A percentile compares a stretch with the other conserved stretches of the same genome.
Evolutionary conservation across 2,888 invertebrate species (phyloP).

Genomic region (Chloromyia formosa): DNA sequence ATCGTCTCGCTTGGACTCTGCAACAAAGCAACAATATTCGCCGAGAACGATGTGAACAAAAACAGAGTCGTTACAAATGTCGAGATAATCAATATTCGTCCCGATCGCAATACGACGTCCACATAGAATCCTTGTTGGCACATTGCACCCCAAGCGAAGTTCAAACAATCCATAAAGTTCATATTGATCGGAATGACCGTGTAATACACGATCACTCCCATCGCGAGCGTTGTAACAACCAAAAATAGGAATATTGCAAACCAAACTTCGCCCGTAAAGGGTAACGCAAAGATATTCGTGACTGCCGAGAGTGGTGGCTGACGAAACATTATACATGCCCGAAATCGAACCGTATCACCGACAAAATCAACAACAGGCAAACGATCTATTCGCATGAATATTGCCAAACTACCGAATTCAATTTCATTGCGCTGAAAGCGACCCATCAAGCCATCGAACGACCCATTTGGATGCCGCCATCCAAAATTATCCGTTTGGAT

Average conservation of each 20-base stretch:
- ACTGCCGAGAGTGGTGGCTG: conserved; percentile 71
- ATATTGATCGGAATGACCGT: conserved; percentile 56
- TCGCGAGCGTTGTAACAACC: conserved; percentile 56
- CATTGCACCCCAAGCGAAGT: conserved; percentile 68
- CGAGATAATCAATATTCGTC: conserved; percentile 68
- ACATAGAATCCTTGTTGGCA: conserved; percentile 71
- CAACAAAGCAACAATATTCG: conserved; percentile 71
- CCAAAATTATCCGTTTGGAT: conserved; percentile 66
- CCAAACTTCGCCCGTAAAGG: conserved; percentile 70
- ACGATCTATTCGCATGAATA: conserved; percentile 70
- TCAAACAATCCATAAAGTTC: conserved; percentile 64
- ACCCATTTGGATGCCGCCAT: conserved; percentile 68
- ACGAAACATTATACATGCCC: conserved; percentile 69
- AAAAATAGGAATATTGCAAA: conserved; percentile 58
- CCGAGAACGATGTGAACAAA: conserved; percentile 72
- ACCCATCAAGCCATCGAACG: conserved; percentile 69
- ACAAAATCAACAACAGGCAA: conserved; percentile 66
- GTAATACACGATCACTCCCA: conserved; percentile 56
- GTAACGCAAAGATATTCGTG: conserved; percentile 70
- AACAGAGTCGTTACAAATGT: conserved; percentile 68
- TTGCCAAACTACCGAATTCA: conserved; percentile 67
- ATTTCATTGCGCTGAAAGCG: conserved; percentile 67
- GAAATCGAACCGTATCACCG: conserved; percentile 66
- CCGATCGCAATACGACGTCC: conserved; percentile 65
- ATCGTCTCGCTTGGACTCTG: conserved; percentile 72